Evolutionary conservation across 1,140 invertebrate genomes (phyloP).

Genomic region (Brachionus plicatilis): DNA sequence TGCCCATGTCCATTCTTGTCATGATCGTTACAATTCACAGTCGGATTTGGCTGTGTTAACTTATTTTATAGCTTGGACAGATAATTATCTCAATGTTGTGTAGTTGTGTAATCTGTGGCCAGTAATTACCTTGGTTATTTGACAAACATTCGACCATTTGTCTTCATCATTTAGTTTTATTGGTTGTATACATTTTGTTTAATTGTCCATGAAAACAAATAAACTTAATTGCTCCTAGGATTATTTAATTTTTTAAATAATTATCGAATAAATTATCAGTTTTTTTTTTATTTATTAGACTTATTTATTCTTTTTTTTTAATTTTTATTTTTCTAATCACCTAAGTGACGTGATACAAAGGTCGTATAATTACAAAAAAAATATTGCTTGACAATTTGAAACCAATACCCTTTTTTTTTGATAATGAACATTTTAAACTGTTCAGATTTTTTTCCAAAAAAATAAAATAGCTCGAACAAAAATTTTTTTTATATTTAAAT

Average conservation of each 20-base stretch:
- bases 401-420: too few relatives aligned
- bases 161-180: neutral
- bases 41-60: neutral
- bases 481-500: too few relatives aligned
- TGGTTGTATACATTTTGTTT: neutral
- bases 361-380: too few relatives aligned
- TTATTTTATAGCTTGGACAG: neutral
- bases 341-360: too few relatives aligned
- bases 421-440: too few relatives aligned
- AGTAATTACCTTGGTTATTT: neutral
- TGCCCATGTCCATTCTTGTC: neutral
- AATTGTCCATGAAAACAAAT: neutral
- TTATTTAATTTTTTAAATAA: neutral
- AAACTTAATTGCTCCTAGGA: neutral
- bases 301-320: too few relatives aligned
- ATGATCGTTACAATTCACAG: neutral
- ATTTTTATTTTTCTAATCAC: too few relatives aligned
- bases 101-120: neutral
- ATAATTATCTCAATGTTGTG: neutral
- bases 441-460: too few relatives aligned
- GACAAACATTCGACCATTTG: neutral
- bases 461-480: too few relatives aligned
- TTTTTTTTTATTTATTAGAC: too few relatives aligned
- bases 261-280: too few relatives aligned
- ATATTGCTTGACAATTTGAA: too few relatives aligned